A percentile compares a stretch with the other conserved stretches of the same genome.
Evolutionary conservation across 2,797 vertebrate species (phyloP).

Genomic region (Pteronotus mesoamericanus): DNA sequence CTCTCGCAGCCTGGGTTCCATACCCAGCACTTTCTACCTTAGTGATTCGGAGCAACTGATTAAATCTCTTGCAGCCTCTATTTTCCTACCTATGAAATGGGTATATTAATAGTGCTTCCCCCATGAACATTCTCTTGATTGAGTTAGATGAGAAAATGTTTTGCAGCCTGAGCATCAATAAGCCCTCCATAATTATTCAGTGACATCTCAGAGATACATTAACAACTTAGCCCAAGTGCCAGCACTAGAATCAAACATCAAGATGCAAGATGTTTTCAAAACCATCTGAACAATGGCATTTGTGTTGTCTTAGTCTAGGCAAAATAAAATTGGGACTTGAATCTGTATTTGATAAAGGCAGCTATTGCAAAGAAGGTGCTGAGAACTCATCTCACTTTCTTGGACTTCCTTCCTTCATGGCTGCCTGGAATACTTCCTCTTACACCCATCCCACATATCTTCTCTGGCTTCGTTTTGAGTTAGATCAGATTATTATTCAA

Average conservation of each 20-base stretch:
- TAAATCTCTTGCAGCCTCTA: not conserved
- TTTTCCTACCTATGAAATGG: not conserved
- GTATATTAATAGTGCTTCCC: not conserved
- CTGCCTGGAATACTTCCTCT: not conserved
- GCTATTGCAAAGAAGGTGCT: not conserved
- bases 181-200: not conserved
- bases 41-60: not conserved
- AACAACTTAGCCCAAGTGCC: not conserved
- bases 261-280: not conserved
- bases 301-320: not conserved
- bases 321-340: not conserved
- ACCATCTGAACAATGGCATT: not conserved
- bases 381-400: not conserved
- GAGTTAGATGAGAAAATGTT: constrained; percentile 9
- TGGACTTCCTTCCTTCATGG: not conserved
- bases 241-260: not conserved
- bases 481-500: not conserved
- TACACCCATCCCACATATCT: not conserved
- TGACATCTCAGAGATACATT: not conserved
- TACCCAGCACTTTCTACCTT: accelerated
- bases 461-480: not conserved
- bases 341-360: not conserved
- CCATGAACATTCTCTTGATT: not conserved
- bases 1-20: not conserved
- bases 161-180: not conserved